Percentiles rank a stretch among this genome's conserved stretches.
Evolutionary conservation across 1,140 invertebrate genomes (phyloP).

Genomic region (Aphaenogaster ashmeadi): DNA sequence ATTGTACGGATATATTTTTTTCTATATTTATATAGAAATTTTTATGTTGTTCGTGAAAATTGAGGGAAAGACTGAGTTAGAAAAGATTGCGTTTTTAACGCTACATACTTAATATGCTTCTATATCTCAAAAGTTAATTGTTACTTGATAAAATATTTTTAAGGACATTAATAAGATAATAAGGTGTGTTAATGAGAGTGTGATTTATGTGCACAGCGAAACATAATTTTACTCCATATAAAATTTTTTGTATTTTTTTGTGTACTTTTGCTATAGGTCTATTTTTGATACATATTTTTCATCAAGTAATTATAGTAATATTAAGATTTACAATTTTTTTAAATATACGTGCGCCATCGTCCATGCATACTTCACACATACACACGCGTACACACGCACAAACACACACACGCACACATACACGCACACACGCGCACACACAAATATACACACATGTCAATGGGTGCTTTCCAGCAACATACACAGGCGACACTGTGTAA

Average conservation of each 20-base stretch:
- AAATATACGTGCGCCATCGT: neutral
- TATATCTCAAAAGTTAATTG: slow-evolving; percentile 10
- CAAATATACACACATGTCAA: neutral
- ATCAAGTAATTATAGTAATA: slow-evolving; percentile 16
- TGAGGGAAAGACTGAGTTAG: slow-evolving; percentile 28
- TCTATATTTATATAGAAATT: neutral
- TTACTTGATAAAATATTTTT: neutral
- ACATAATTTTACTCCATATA: neutral
- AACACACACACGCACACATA: neutral
- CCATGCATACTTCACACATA: neutral
- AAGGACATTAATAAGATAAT: neutral
- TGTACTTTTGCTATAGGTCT: slow-evolving; percentile 3
- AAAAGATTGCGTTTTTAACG: slow-evolving; percentile 17
- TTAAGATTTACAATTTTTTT: slow-evolving; percentile 4
- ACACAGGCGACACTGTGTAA: too few relatives aligned
- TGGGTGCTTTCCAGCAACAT: neutral
- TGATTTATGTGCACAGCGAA: slow-evolving; percentile 16
- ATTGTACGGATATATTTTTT: slow-evolving; percentile 17
- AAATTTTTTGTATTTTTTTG: slow-evolving; percentile 15
- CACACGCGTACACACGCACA: neutral
- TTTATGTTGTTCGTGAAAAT: slow-evolving; percentile 14
- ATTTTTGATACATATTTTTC: neutral
- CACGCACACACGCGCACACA: neutral
- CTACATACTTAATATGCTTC: neutral
- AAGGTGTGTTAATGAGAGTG: slow-evolving; percentile 7